Base-by-base conservation (phyloP, 2,888 invertebrate genomes). In the Amphipyra berbera region DNA sequence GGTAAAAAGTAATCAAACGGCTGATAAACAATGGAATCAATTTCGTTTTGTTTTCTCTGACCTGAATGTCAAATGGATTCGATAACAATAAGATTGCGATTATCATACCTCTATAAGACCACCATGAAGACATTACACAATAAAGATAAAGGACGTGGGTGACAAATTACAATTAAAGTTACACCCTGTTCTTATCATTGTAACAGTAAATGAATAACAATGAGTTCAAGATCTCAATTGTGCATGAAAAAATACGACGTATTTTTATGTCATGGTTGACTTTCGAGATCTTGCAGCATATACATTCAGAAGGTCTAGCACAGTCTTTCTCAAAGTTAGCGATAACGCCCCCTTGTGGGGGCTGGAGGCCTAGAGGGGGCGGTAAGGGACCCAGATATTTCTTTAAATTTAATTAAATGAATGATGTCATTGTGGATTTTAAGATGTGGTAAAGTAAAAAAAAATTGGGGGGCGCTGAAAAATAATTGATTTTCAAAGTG, bases 41-140 rank as follows among this genome's bases (percentile, higher is more conserved):
- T 65, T 56, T 38, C 41, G 53, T 35, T 53, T 14, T 35, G 21
- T 52, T 64, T 66, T 56, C 56, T 53, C 55, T 58, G 52, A 37
- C 30, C 44, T 52, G 61, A 53, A 61, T 73, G 46, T 38, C 49
- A 27, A 47, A 65, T 58, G 37, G 49, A 62, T 62, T 59, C 35
- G 56, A 57, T 61, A 63, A 63, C 76, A 73, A 73, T 70, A 53
- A 66, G 57, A 65, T 59, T 70, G 2, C 35, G 37, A 70, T 65
- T 67, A 54, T 42, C 61, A 66, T 67, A 53, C 6, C 4, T 21
- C 1, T n/a, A 6, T 30, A 7, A 30, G 30, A 30, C 53, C 62
- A 54, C 68, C 56, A 57, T 58, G 70, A 67, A 72, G 62, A 47
- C 42, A 50, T 70, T 72, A 50, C 48, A 37, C 60, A 49, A 57